Evolutionary conservation across 2,888 invertebrate genomes (phyloP).

Genomic region (Cinara cedri): DNA sequence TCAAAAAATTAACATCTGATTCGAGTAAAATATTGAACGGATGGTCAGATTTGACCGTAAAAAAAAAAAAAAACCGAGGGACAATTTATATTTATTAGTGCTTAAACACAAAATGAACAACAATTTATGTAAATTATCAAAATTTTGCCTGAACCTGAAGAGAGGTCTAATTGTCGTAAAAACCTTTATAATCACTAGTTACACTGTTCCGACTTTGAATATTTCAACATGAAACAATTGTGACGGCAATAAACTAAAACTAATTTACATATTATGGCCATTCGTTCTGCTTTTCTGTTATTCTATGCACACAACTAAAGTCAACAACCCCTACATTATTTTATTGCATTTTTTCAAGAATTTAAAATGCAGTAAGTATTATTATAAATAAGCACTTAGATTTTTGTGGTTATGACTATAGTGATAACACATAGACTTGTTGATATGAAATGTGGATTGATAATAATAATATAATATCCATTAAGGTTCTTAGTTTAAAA

Average conservation of each 20-base stretch:
- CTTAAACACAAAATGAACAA: no score
- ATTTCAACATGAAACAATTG: not conserved
- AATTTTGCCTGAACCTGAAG: not conserved
- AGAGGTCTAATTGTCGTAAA: constrained; percentile 1
- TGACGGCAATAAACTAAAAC: not conserved
- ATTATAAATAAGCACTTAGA: no score
- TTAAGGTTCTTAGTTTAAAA: no score
- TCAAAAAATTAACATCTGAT: no score
- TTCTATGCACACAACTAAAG: not conserved
- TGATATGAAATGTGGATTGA: not conserved
- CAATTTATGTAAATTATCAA: not conserved
- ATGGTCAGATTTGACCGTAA: no score
- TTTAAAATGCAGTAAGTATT: no score
- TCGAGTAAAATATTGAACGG: no score
- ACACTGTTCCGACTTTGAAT: not conserved
- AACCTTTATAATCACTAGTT: not conserved
- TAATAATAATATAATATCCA: no score
- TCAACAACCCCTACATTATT: not conserved
- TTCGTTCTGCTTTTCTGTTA: not conserved
- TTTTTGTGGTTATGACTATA: not conserved
- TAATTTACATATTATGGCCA: not conserved
- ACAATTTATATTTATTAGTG: not conserved
- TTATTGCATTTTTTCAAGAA: no score
- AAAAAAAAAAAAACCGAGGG: no score
- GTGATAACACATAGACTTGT: not conserved